These are phyloP conservation scores for Hirtodrosophila trivittata DNA, from an alignment of 2,888 invertebrate species.

Conservation along the genomic window DNA sequence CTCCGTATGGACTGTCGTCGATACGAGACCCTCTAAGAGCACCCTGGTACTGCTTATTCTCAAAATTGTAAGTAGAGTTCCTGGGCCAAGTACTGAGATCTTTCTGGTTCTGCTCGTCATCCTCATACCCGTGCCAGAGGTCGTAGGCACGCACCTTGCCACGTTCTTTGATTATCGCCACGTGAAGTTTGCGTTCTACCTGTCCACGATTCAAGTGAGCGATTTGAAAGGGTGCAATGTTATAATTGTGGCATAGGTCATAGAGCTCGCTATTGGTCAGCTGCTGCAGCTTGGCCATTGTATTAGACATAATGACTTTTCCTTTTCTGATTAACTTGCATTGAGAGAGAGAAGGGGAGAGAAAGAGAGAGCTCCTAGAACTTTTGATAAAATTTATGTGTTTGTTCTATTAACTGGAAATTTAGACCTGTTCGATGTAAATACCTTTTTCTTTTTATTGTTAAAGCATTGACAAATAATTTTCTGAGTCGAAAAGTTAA, in stretches of 20 bases:
- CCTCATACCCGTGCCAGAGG: not conserved
- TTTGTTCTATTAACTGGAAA: conserved; percentile 16
- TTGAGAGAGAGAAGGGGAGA: not conserved
- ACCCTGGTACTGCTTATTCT: not conserved
- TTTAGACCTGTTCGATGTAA: conserved; percentile 18
- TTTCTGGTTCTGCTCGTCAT: no score
- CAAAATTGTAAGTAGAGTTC: no score
- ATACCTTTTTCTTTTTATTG: no score
- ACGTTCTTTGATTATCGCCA: conserved; percentile 54
- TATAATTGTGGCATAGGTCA: conserved; percentile 40
- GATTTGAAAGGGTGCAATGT: conserved; percentile 12
- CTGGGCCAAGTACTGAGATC: no score
- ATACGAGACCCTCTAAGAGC: not conserved
- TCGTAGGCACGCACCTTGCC: conserved; percentile 39
- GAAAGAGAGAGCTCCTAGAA: not conserved
- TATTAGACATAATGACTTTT: conserved; percentile 6
- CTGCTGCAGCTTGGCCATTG: conserved; percentile 27
- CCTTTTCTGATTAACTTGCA: conserved; percentile 1
- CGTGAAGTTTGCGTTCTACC: conserved; percentile 45
- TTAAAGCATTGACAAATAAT: no score
- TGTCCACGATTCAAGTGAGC: conserved; percentile 19
- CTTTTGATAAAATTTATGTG: not conserved
- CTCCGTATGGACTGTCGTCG: not conserved
- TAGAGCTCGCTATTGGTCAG: conserved; percentile 34
- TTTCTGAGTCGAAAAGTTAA: no score